phyloP scores from a whole-genome alignment of 2,888 invertebrate genomes.

The Alentia gelatinosa region DNA sequence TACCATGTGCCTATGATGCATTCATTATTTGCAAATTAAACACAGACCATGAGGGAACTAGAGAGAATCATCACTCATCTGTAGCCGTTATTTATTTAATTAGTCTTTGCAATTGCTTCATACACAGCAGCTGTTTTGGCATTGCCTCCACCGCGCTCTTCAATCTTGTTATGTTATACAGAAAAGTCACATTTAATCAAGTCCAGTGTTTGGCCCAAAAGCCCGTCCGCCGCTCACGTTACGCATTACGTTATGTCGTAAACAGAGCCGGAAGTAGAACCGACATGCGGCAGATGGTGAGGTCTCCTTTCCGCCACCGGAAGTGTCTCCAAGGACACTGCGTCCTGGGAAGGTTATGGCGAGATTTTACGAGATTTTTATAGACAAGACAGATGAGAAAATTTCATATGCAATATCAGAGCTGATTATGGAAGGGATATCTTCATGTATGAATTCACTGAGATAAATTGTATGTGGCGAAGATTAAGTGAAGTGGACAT shows the following conservation, averaged over 20 bases:
- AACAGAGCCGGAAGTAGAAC: neutral
- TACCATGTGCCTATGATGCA: too few relatives aligned
- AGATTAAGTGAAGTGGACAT: too few relatives aligned
- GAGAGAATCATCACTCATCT: neutral
- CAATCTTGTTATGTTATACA: neutral
- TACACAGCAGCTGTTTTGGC: neutral
- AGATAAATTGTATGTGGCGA: too few relatives aligned
- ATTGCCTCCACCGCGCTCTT: neutral
- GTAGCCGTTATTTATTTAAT: neutral
- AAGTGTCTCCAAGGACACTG: neutral
- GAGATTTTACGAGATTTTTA: neutral
- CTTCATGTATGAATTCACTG: neutral
- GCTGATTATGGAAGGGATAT: neutral
- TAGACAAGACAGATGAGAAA: neutral
- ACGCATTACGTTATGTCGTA: neutral
- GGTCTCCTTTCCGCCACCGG: neutral
- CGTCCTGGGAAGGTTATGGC: neutral
- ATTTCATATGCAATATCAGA: neutral
- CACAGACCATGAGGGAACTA: neutral
- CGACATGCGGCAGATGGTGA: neutral
- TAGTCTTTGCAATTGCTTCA: neutral
- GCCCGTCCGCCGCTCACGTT: neutral
- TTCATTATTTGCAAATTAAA: neutral
- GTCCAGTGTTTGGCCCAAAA: neutral
- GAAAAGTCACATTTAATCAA: neutral